Percentiles rank a stretch among this genome's conserved stretches.
These are phyloP conservation scores for crab-eating macaque (Macaca fascicularis) DNA, from an alignment of 2,113 vertebrate genomes.

Conservation along the genomic window DNA sequence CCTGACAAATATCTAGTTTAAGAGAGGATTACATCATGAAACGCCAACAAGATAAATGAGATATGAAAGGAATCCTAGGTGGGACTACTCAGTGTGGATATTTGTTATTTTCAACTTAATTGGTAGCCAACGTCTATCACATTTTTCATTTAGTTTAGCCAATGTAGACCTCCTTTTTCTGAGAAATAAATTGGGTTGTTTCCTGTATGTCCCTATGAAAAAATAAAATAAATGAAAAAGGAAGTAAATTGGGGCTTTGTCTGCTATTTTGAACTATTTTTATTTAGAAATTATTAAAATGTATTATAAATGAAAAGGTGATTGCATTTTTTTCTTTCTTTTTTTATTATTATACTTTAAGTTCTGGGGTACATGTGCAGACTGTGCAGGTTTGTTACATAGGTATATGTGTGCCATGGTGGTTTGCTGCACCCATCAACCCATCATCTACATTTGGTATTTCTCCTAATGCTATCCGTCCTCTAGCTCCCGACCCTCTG, in stretches of 20 bases:
- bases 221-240: too few species aligned
- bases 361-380: too few species aligned
- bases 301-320: not conserved
- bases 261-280: not conserved
- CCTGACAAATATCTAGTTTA: not conserved
- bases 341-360: too few species aligned
- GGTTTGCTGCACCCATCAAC: too few species aligned
- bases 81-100: not conserved
- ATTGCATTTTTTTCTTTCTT: too few species aligned
- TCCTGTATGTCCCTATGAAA: too few species aligned
- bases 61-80: not conserved
- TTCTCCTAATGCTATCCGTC: too few species aligned
- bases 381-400: too few species aligned
- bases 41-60: not conserved
- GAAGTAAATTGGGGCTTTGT: not conserved
- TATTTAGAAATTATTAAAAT: not conserved
- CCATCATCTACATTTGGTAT: too few species aligned
- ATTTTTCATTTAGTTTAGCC: slow-evolving; percentile 9
- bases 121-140: not conserved
- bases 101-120: not conserved
- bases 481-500: too few species aligned
- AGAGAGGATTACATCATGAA: not conserved
- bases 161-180: not conserved
- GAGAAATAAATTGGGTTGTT: not conserved
- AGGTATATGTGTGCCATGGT: too few species aligned